Base-by-base conservation (phyloP, 2,888 invertebrate genomes). In the Pseudococcus longispinus region DNA sequence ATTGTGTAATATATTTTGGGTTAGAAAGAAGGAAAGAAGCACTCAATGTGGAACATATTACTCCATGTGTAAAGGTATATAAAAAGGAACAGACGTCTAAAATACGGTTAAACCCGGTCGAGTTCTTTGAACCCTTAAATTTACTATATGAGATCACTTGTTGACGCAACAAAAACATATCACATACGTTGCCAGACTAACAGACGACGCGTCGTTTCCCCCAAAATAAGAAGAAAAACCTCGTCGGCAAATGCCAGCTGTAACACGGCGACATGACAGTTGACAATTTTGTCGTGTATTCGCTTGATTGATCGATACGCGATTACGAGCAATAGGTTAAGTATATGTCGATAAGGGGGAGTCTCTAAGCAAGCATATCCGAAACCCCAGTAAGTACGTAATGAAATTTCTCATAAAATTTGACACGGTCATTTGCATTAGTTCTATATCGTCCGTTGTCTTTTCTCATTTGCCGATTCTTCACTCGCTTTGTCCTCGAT, bases 341-440 rank as follows among this genome's bases (percentile, higher is more conserved):
- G 74, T 74, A n/a, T 32, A 74, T 32, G 70, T 74, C 70, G 74
- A 74, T 18, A 23, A 60, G 60, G 23, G 23, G 20, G 42, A 20
- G 77, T 80, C 37, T 37, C 37, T 37, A 80, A 42, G 77, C 77
- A 42, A 80, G 29, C 77, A 80, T 80, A 80, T 80, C 77, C 20
- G 42, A 80, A 80, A 29, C 42, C 42, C 77, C 20, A 42, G 37
- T 32, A 32, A 32, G 37, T 37, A 5, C 32, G 29, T 42, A 80
- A 80, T 80, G 77, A 80, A 80, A 80, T 80, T 80, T 80, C 77
- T 80, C 77, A 80, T 80, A 80, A 80, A 80, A 80, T 80, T 80
- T 80, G 77, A 80, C 77, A 80, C 77, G 77, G 77, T 80, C 77
- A 80, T 80, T 80, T 80, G 77, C 77, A 80, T 80, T 80, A 80